Evolutionary conservation across 2,113 vertebrate genomes (phyloP).

Genomic region (Lipophrys pholis): DNA sequence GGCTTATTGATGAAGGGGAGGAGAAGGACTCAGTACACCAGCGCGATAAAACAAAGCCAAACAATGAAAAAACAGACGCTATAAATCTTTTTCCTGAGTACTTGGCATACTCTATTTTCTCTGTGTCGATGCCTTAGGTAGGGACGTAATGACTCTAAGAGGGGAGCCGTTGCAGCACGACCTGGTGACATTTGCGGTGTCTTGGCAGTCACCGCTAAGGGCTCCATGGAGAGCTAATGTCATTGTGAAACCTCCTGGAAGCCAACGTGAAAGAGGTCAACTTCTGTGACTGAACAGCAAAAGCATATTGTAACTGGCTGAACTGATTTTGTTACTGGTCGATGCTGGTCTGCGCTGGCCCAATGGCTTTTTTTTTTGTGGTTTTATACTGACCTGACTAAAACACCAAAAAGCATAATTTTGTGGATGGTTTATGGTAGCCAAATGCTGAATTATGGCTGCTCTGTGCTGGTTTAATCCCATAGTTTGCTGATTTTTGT

Average conservation of each 20-base stretch:
- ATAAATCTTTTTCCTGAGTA: constrained; percentile 67
- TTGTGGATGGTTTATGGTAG: no score
- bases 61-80: constrained; percentile 57
- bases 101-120: constrained; percentile 36
- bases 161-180: constrained; percentile 68
- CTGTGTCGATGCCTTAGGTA: constrained; percentile 47
- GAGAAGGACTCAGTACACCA: constrained; percentile 60
- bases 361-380: no score
- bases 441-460: no score
- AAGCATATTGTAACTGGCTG: constrained; percentile 56
- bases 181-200: constrained; percentile 73
- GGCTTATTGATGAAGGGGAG: constrained; percentile 80
- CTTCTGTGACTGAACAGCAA: constrained; percentile 47
- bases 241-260: constrained; percentile 56
- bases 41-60: constrained; percentile 49
- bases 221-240: constrained; percentile 67
- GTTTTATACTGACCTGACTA: no score
- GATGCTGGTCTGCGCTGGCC: no score
- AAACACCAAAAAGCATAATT: no score
- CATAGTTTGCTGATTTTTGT: no score
- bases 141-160: constrained; percentile 58
- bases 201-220: constrained; percentile 55
- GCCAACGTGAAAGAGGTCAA: constrained; percentile 69
- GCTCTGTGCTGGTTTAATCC: no score
- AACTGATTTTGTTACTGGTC: no score